Base-by-base conservation (phyloP, 2,888 invertebrate species). In the Celastrina argiolus region DNA sequence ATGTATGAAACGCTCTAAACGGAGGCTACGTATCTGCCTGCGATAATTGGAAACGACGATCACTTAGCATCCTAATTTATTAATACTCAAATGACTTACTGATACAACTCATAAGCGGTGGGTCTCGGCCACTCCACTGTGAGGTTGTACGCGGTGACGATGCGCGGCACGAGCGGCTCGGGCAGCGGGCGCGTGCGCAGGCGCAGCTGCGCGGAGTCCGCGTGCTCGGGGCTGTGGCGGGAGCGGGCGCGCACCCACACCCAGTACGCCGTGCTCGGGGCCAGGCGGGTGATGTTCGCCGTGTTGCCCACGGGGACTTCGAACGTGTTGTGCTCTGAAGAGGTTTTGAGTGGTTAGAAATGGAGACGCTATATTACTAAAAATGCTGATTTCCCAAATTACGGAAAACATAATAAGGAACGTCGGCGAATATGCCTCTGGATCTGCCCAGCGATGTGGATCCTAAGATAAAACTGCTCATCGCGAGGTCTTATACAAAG, bases 191-290 rank as follows among this genome's bases (percentile, higher is more conserved):
- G 96, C 16, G 97, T 97, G 63, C 90, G 92, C 22, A 96, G 92
- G 8, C 88, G 83, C 7, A 95, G 86, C 18, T 87, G 87, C 1
- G 89, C 83, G 70, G 95, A 96, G 74, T 94, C 93, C 1, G 93
- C 95, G 65, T 77, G 73, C 31, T 93, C 92, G 2, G 93, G 88
- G 67, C 92, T 94, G 74, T 94, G 93, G 64, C 93, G 92, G 1
- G 96, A 95, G 74, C 94, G 95, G 1, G 96, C 96, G 56, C 95
- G 92, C 42, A 96, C 94, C 93, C 94, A 96, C 51, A 97, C 93
- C 5, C 88, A 87, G 80, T 96, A 98, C 5, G 91, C 92, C 64
- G 94, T 94, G 73, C 93, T 94, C 0, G 95, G 94, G 1, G 93
- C 83, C 16, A 96, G 82, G 1, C 94, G 93, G 0, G 92, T 88